Percentiles rank a stretch among this genome's conserved stretches.
Conservation (phyloP, 2,113 vertebrate species). For the Gracilinanus agilis region DNA sequence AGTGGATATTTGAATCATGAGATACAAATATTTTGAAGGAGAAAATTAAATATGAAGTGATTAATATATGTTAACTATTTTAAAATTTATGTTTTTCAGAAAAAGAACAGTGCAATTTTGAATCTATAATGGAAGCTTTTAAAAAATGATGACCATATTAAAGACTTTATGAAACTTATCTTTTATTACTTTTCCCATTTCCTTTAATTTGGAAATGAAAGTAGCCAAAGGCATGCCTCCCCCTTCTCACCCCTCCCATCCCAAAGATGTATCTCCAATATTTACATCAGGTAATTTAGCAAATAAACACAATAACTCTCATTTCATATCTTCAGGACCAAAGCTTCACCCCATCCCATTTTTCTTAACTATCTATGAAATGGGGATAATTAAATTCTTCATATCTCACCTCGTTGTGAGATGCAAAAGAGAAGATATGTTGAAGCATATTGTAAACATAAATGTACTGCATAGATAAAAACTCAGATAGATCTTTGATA, state of each 20-base stretch:
- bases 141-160: background rate
- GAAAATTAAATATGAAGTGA: background rate
- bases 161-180: background rate
- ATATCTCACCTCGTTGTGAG: background rate
- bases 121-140: background rate
- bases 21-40: accelerated
- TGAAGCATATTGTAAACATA: background rate
- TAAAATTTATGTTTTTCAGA: background rate
- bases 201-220: background rate
- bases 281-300: background rate
- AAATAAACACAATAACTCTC: background rate
- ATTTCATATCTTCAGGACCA: background rate
- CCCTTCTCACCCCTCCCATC: no score
- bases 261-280: background rate
- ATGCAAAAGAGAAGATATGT: background rate
- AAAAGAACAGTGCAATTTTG: background rate
- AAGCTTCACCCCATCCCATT: background rate
- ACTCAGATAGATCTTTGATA: background rate
- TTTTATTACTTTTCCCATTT: background rate
- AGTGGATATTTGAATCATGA: no score
- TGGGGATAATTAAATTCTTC: background rate
- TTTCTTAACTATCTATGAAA: background rate
- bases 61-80: background rate
- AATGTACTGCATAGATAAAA: background rate
- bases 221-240: background rate